Percentiles rank a stretch among this genome's conserved stretches.
Conservation (phyloP, 2,113 vertebrate species). For the Onychostruthus taczanowskii region DNA sequence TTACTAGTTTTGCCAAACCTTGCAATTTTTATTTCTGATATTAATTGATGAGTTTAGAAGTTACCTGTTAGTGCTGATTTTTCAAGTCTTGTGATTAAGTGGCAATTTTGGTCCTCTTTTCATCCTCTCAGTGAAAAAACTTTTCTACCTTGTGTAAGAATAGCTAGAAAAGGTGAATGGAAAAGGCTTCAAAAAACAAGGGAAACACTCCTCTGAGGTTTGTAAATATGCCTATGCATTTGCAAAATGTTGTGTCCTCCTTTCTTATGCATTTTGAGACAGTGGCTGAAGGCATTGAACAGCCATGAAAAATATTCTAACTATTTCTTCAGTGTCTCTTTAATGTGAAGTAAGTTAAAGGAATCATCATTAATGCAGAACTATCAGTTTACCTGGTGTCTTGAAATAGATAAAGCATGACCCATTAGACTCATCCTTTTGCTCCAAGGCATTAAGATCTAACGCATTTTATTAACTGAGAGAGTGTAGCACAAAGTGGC, state of each 20-base stretch:
- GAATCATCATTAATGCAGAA: background rate
- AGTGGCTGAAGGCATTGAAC: background rate
- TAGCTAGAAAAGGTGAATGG: background rate
- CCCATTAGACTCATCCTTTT: background rate
- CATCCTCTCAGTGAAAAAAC: background rate
- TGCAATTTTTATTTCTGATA: background rate
- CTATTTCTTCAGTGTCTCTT: background rate
- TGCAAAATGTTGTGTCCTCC: background rate
- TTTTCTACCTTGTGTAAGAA: background rate
- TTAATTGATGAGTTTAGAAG: background rate
- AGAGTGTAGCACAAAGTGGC: conserved; percentile 15
- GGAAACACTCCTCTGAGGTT: background rate
- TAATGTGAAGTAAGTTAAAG: background rate
- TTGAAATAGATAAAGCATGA: conserved; percentile 20
- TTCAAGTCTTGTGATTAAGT: background rate
- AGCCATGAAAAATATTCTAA: background rate
- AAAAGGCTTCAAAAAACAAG: background rate
- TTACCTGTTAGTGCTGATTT: background rate
- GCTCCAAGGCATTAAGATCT: background rate
- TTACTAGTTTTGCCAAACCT: background rate
- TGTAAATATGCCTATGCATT: background rate
- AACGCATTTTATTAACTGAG: conserved; percentile 1
- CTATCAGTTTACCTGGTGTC: background rate
- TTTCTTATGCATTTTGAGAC: background rate
- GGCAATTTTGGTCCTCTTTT: background rate